phyloP scores from a whole-genome alignment of 2,888 invertebrate genomes.

The Cheilosia impressa region DNA sequence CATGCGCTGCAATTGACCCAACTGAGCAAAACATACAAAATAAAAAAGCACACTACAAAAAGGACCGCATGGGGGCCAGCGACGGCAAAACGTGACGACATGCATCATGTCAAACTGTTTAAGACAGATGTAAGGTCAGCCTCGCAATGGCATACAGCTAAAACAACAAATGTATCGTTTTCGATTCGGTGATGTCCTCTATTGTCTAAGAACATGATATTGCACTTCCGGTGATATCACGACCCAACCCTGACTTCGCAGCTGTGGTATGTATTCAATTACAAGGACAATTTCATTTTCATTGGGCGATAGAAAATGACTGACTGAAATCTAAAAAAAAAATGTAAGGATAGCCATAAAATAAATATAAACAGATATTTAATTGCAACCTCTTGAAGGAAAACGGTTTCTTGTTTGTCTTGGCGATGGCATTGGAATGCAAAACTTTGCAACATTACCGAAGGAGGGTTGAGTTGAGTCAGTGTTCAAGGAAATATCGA shows the following conservation, averaged over 20 bases:
- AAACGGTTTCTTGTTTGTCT: background rate
- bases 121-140: slow-evolving; percentile 26
- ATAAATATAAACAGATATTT: slow-evolving; percentile 21
- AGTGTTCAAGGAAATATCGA: no score
- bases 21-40: background rate
- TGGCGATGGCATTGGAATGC: background rate
- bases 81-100: slow-evolving; percentile 47
- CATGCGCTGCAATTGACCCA: slow-evolving; percentile 15
- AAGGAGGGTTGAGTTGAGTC: no score
- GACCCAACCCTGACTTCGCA: background rate
- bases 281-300: slow-evolving; percentile 43
- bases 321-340: slow-evolving; percentile 12
- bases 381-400: slow-evolving; percentile 10
- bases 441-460: background rate
- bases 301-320: slow-evolving; percentile 8
- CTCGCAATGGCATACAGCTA: slow-evolving; percentile 2
- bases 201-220: slow-evolving; percentile 41
- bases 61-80: background rate
- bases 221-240: slow-evolving; percentile 30
- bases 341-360: background rate
- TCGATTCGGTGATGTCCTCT: slow-evolving; percentile 26
- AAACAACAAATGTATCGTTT: background rate
- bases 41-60: background rate
- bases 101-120: slow-evolving; percentile 9
- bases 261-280: slow-evolving; percentile 37